phyloP scores from a whole-genome alignment of 1,140 invertebrate genomes.

The Catajapyx aquilonaris region DNA sequence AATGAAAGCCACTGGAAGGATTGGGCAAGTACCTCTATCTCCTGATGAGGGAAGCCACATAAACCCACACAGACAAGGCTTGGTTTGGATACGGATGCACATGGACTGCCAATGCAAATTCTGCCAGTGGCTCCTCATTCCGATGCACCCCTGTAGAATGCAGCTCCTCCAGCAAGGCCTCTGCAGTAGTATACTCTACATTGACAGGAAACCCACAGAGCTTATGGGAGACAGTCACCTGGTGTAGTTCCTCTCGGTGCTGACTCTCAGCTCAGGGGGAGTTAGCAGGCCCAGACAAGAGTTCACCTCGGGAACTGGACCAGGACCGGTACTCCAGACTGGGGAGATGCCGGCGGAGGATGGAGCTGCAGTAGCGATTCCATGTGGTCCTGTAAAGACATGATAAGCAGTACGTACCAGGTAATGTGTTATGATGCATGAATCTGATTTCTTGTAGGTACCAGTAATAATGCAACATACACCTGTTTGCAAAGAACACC shows the following conservation, averaged over 20 bases:
- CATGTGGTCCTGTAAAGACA: constrained; percentile 30
- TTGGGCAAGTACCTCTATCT: no score
- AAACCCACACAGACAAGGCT: constrained; percentile 62
- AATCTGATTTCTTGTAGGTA: no score
- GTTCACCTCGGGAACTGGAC: constrained; percentile 3
- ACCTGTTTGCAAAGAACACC: no score
- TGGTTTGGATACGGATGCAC: constrained; percentile 52
- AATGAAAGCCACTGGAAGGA: no score
- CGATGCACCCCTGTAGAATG: constrained; percentile 49
- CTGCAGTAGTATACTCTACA: constrained; percentile 41
- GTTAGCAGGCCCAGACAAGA: background rate
- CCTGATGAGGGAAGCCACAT: no score
- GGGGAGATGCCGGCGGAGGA: constrained; percentile 34
- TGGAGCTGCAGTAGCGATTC: constrained; percentile 40
- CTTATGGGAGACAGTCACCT: constrained; percentile 25
- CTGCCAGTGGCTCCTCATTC: constrained; percentile 39
- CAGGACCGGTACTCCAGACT: constrained; percentile 25
- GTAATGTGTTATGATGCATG: no score
- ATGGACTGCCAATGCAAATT: constrained; percentile 59
- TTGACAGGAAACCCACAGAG: constrained; percentile 58
- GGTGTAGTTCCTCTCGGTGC: constrained; percentile 15
- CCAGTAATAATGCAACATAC: no score
- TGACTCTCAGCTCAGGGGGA: constrained; percentile 9
- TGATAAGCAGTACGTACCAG: no score
- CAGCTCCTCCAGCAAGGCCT: constrained; percentile 41